Percentiles rank a stretch among this genome's conserved stretches.
Conservation (phyloP, 2,888 invertebrate genomes). For the Mesorhabditis sp. region DNA sequence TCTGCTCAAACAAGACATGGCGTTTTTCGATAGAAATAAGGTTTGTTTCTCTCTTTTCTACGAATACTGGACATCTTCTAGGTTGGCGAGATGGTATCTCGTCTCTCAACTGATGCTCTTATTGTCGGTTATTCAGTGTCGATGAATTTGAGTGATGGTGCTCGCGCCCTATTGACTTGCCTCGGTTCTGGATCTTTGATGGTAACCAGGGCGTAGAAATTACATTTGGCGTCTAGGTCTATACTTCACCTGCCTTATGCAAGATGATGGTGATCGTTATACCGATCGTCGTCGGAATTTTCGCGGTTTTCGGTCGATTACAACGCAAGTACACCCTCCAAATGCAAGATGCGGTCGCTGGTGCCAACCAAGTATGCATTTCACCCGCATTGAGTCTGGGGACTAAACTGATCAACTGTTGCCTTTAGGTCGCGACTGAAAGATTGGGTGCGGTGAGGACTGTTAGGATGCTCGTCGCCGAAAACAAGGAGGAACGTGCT, state of each 20-base stretch:
- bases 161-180: conserved; percentile 81
- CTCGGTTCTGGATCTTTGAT: conserved; percentile 86
- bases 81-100: conserved; percentile 78
- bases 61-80: conserved; percentile 7
- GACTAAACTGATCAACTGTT: neutral
- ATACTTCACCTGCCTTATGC: conserved; percentile 83
- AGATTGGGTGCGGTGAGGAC: conserved; percentile 85
- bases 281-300: conserved; percentile 81
- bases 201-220: conserved; percentile 64
- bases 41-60: conserved; percentile 9
- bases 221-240: conserved; percentile 69
- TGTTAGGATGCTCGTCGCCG: conserved; percentile 86
- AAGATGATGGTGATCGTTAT: conserved; percentile 81
- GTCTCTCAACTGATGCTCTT: conserved; percentile 83
- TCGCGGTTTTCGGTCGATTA: conserved; percentile 71
- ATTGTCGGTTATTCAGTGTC: conserved; percentile 86
- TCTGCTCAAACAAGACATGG: conserved; percentile 59
- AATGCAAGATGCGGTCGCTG: conserved; percentile 68
- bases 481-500: conserved; percentile 71
- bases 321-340: conserved; percentile 78
- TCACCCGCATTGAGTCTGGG: neutral
- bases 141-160: conserved; percentile 87
- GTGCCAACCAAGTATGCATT: conserved; percentile 66
- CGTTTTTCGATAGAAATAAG: conserved; percentile 59
- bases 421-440: conserved; percentile 75